These are phyloP conservation scores for Hydroisotoma schaefferi DNA, from an alignment of 2,888 invertebrate species.

Conservation along the genomic window DNA sequence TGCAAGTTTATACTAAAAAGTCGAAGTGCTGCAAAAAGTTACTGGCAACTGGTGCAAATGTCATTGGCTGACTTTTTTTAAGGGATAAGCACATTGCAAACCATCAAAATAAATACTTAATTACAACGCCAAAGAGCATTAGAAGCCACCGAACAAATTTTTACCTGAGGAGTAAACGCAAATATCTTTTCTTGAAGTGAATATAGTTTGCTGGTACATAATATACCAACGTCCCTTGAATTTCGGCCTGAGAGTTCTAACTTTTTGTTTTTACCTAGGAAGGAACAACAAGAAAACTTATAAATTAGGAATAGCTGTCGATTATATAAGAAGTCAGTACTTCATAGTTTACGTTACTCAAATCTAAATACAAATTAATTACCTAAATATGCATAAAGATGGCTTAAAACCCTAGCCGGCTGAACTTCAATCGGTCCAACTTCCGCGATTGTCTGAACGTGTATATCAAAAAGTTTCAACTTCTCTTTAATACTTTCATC, in stretches of 20 bases:
- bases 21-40: too few species aligned
- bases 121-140: too few species aligned
- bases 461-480: constrained; percentile 82
- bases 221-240: constrained; percentile 91
- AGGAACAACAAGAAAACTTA: not conserved
- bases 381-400: constrained; percentile 92
- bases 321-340: not conserved
- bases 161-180: constrained; percentile 98
- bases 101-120: too few species aligned
- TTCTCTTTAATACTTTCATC: constrained; percentile 84
- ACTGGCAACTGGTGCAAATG: too few species aligned
- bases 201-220: constrained; percentile 97
- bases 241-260: constrained; percentile 91
- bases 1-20: too few species aligned
- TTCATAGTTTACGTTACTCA: not conserved
- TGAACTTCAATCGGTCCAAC: constrained; percentile 95
- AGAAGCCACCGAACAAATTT: too few species aligned
- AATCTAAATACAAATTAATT: constrained; percentile 88
- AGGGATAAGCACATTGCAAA: too few species aligned
- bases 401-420: constrained; percentile 91
- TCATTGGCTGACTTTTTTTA: too few species aligned
- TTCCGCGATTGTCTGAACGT: constrained; percentile 85
- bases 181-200: constrained; percentile 92
- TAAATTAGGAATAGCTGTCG: too few species aligned
- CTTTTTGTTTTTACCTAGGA: constrained; percentile 84